A percentile compares a stretch with the other conserved stretches of the same genome.
Evolutionary conservation across 2,113 vertebrate genomes (phyloP).

Genomic region (Bos taurus): ARS-UCD2.0 NC_037338.1:37593501-37594000

Average conservation of each 20-base stretch:
- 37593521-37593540: neutral
- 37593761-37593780: neutral
- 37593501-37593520: neutral
- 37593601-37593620: neutral
- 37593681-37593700: neutral
- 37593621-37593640: neutral
- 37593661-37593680: neutral
- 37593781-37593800: neutral
- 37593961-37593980: neutral
- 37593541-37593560: neutral
- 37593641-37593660: conserved; percentile 18
- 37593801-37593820: neutral
- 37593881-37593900: neutral
- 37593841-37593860: neutral
- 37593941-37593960: neutral
- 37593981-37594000: neutral
- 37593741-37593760: neutral
- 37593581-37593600: neutral
- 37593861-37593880: neutral
- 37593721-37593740: neutral
- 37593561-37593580: neutral
- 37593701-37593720: neutral
- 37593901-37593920: neutral
- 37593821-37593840: neutral
- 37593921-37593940: neutral